Evolutionary conservation across 1,140 invertebrate genomes (phyloP), one percentile per base, ranked within the genome.

Genomic region (Caerostris darwini): DNA sequence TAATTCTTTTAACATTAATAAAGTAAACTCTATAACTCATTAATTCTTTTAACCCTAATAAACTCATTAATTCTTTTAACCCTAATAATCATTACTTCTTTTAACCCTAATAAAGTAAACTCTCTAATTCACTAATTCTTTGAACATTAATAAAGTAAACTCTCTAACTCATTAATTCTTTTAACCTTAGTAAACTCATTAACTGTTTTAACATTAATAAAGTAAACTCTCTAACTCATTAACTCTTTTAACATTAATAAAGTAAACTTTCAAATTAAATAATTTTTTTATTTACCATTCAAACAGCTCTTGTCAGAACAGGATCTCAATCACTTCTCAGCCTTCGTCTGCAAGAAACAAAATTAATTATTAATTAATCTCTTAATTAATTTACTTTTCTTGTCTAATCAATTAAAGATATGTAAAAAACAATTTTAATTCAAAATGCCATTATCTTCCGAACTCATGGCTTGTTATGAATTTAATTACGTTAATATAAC

Each of bases 321-420:
- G 34, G 82, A 85, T 58, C 56, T 85, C 57, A 85, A n/a, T 85
- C 83, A 85, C 83, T 85, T 58, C 17, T 85, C 83, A 85, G 83
- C 83, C 83, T 57, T 85, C 54, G 83, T 58, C 83, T 85, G 12
- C 5, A 59, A 19, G 57, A 19, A 56, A 58, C 3, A 85, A 81
- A 59, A 58, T 67, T 8, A 58, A 8, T 85, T 59, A 12, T 50
- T 77, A 5, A 7, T 50, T 53, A 50, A 7, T 50, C 2, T 3
- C 17, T 4, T 64, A 17, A 64, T 17, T 64, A 17, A 64, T 17
- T 12, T 34, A 2, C 34, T 34, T 34, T 34, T 34, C 34, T 34
- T 34, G 2, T 34, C 2, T 34, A 34, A 34, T 34, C 34, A 34
- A 34, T 34, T 34, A 34, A 34, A 34, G 34, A 34, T 34, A 2